phyloP scores from a whole-genome alignment of 2,888 invertebrate genomes.

The Acronicta leporina region DNA sequence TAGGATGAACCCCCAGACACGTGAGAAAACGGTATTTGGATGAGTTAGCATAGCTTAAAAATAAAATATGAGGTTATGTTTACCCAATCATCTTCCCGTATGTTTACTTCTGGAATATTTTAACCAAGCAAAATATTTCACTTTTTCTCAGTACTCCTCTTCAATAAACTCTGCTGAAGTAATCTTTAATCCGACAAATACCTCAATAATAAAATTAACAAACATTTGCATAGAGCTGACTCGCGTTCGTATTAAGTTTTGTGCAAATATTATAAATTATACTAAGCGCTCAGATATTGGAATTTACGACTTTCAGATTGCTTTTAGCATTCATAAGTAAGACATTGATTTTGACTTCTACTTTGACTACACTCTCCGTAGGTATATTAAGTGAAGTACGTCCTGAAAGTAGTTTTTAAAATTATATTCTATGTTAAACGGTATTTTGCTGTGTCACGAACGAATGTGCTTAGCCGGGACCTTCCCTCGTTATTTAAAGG shows the following conservation, averaged over 20 bases:
- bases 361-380: constrained; percentile 45
- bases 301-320: constrained; percentile 58
- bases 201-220: constrained; percentile 67
- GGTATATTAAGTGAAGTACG: constrained; percentile 25
- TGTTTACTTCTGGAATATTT: constrained; percentile 34
- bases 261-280: constrained; percentile 68
- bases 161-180: constrained; percentile 49
- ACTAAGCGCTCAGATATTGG: constrained; percentile 47
- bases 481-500: too few species aligned
- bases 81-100: neutral
- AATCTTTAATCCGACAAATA: constrained; percentile 64
- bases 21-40: too few species aligned
- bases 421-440: neutral
- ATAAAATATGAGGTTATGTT: constrained; percentile 3
- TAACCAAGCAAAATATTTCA: constrained; percentile 28
- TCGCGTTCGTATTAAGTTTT: constrained; percentile 46
- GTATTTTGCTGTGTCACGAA: neutral
- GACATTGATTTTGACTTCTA: constrained; percentile 50
- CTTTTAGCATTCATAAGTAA: constrained; percentile 50
- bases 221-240: constrained; percentile 60
- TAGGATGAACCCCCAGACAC: too few species aligned
- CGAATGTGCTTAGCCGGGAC: too few species aligned
- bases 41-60: neutral
- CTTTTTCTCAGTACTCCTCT: constrained; percentile 23
- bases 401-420: neutral